Evolutionary conservation across 2,797 vertebrate genomes (phyloP).

Genomic region (Alca torda): DNA sequence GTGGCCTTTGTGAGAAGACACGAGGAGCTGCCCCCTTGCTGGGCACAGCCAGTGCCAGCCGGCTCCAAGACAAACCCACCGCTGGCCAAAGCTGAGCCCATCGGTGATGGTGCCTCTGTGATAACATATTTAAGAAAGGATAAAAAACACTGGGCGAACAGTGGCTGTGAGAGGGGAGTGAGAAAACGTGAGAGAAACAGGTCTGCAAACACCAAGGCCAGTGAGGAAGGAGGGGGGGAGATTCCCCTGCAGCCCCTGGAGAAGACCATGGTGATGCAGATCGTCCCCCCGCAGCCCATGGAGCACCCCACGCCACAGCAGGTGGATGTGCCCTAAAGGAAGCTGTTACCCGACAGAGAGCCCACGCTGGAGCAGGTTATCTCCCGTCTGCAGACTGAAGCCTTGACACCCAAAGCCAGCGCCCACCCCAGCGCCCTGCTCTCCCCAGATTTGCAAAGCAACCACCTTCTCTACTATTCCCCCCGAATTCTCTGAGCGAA

Average conservation of each 20-base stretch:
- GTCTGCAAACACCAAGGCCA: background rate
- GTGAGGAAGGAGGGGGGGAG: background rate
- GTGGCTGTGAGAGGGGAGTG: background rate
- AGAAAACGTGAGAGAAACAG: background rate
- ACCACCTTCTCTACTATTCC: background rate
- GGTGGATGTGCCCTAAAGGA: background rate
- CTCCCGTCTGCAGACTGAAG: background rate
- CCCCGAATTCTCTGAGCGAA: background rate
- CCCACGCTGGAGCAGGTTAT: background rate
- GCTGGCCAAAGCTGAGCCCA: background rate
- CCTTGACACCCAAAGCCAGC: background rate
- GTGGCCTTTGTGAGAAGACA: background rate
- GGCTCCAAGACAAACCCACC: background rate
- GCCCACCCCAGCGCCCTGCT: background rate
- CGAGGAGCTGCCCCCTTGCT: background rate
- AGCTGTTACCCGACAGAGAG: background rate
- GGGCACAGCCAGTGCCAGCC: too few species aligned
- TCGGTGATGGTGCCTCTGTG: background rate
- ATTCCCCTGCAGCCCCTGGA: background rate
- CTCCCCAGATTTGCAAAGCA: background rate
- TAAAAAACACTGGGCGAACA: background rate
- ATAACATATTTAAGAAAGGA: background rate
- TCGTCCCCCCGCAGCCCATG: background rate
- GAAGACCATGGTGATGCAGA: background rate
- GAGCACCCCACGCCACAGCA: accelerated